Evolutionary conservation across 2,797 vertebrate species (phyloP), one percentile per base, ranked within the genome.

Genomic region (Eleutherodactylus coqui): DNA sequence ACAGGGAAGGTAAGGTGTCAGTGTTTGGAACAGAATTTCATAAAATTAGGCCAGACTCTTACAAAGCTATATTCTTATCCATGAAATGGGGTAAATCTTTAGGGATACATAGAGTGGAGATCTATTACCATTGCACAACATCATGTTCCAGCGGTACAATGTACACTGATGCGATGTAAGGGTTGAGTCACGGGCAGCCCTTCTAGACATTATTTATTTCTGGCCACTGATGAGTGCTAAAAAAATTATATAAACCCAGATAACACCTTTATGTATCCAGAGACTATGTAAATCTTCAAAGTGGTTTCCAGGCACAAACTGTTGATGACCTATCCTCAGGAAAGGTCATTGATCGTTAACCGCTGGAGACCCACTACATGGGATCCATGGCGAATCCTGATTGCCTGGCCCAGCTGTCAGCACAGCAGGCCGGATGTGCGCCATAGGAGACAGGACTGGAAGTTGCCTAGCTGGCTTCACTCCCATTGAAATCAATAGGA

Each of bases 1-100:
- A 99, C 89, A 98, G 97, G 96, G 98, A 99, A 95, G 97, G 98
- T 98, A 88, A 90, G 94, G 92, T 27, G 38, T 43, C 69, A 38
- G 34, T 7, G 62, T 29, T 64, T 10, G 11, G 3, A 60, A 60
- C 32, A 14, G 1, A 5, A 64, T 29, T 64, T 64, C 10, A 14
- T 27, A 60, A 60, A 11, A 27, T 27, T 10, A 27, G 7, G 13
- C 58, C 9, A 10, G 4, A 14, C 29, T 62, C 10, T 62, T 32
- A 0, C 62, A 67, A 38, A 69, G 34, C 19, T 24, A 38, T 38
- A 10, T 4, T 3, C 14, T 36, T 7, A 7, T 34, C 14, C 11
- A 29, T 62, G 14, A 16, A 32, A 21, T 19, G 2, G 17, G 17
- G 60, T 32, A 14, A 27, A 16, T 51, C 16, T 45, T 45, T 11